These are phyloP conservation scores for Pagetopsis macropterus DNA, from an alignment of 2,797 vertebrate species.

Conservation along the genomic window DNA sequence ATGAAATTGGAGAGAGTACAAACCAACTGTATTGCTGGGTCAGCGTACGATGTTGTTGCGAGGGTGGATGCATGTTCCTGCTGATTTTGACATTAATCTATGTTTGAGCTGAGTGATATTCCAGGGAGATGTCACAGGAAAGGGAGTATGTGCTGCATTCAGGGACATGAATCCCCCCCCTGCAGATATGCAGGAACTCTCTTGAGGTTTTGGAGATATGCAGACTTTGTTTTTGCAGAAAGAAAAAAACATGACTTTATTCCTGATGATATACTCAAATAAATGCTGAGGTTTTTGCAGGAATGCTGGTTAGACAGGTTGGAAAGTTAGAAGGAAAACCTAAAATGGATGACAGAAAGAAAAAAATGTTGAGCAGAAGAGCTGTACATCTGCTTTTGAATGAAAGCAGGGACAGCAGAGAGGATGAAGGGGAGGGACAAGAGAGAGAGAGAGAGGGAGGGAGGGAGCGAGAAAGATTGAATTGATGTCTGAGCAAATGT, in stretches of 20 bases:
- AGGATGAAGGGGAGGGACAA: constrained; percentile 25
- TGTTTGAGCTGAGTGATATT: constrained; percentile 42
- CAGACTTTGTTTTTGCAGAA: constrained; percentile 32
- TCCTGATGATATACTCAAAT: neutral
- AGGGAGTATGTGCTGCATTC: constrained; percentile 29
- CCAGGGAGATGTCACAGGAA: constrained; percentile 44
- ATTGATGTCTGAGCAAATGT: constrained; percentile 68
- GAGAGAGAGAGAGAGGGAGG: neutral
- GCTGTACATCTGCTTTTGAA: constrained; percentile 79
- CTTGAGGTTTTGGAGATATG: constrained; percentile 18
- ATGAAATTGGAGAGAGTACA: constrained; percentile 63
- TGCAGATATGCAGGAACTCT: constrained; percentile 14
- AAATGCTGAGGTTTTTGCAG: neutral
- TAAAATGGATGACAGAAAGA: constrained; percentile 24
- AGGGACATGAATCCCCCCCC: constrained; percentile 30
- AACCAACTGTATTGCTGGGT: constrained; percentile 45
- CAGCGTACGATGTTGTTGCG: constrained; percentile 9
- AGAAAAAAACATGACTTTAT: neutral
- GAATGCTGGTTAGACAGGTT: constrained; percentile 18
- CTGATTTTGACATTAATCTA: constrained; percentile 34
- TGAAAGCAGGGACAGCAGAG: constrained; percentile 61
- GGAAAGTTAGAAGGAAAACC: constrained; percentile 23
- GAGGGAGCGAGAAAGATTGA: constrained; percentile 34
- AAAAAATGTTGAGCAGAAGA: constrained; percentile 42
- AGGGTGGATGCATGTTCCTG: constrained; percentile 21